phyloP scores from a whole-genome alignment of 2,888 invertebrate species.

The Hartigia nigra region DNA sequence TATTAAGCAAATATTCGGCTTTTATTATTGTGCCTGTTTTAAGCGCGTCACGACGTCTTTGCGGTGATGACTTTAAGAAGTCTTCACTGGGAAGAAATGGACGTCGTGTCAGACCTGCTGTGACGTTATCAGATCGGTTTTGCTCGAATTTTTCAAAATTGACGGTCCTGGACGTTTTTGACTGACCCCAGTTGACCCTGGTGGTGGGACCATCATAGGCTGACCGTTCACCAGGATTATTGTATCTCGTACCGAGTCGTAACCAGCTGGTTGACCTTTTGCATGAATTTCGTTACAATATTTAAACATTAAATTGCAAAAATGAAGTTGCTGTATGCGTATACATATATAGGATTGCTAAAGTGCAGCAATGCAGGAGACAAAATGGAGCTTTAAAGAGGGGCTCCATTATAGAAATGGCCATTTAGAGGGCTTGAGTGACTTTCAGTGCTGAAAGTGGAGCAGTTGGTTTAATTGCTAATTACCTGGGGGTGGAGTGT shows the following conservation, averaged over 20 bases:
- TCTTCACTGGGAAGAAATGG: conserved; percentile 27
- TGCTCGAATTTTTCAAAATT: conserved; percentile 62
- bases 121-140: conserved; percentile 60
- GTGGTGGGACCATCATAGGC: conserved; percentile 63
- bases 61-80: background rate
- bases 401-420: background rate
- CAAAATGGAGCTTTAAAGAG: background rate
- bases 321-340: background rate
- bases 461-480: background rate
- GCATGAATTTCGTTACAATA: background rate
- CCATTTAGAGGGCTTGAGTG: background rate
- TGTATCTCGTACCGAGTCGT: conserved; percentile 67
- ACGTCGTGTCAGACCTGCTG: conserved; percentile 60
- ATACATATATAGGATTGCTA: background rate
- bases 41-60: background rate
- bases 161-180: conserved; percentile 62
- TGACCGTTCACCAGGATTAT: conserved; percentile 66
- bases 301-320: background rate
- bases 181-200: conserved; percentile 33
- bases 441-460: background rate
- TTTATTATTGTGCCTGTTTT: background rate
- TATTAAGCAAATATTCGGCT: background rate
- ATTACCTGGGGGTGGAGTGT: conserved; percentile 53
- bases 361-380: background rate
- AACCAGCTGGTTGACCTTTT: conserved; percentile 59